Base-by-base conservation (phyloP, 2,888 invertebrate species). In the Diplolepis rosae region DNA sequence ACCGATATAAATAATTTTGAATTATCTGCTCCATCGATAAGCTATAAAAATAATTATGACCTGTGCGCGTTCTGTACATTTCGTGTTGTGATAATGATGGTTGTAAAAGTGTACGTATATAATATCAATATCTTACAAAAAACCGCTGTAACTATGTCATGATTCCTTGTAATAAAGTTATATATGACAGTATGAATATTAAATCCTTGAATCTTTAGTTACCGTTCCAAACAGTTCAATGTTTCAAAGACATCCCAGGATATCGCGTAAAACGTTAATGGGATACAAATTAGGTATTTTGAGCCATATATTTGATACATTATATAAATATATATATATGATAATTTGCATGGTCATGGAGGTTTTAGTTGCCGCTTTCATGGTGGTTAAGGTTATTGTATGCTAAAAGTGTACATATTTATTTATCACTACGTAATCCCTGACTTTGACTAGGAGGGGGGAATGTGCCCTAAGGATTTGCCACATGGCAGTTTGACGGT, bases 371-470 rank as follows among this genome's bases (percentile, higher is more conserved):
- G 65, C 69, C 68, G 18, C 66, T 75, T 76, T 77, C 68, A 72
- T 72, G 72, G 74, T 70, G 73, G 82, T 75, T 80, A 81, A 68
- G 73, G 82, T 75, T 80, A 81, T 82, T 79, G 71, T 73, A 67
- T 72, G 72, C 75, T 27, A n/a, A 30, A 28, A 50, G 69, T 71
- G 77, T 81, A 80, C 79, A 84, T 86, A 85, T 87, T 88, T 88
- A 88, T 88, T 88, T 88, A 88, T 88, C 85, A 81, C 80, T 84
- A 82, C 80, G 83, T 88, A 88, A 88, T 88, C 88, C 88, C 84
- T 87, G 88, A 88, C 85, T 87, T 84, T 82, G 82, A 81, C 83
- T 80, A 70, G 76, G 80, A 82, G 80, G 22, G 61, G n/a, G 61
- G n/a, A 61, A 61, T 22, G 35, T 39, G 56, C 35, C 61, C 61